Base-by-base conservation (phyloP, 2,113 vertebrate genomes). In the Onychorhynchus coronatus region DNA sequence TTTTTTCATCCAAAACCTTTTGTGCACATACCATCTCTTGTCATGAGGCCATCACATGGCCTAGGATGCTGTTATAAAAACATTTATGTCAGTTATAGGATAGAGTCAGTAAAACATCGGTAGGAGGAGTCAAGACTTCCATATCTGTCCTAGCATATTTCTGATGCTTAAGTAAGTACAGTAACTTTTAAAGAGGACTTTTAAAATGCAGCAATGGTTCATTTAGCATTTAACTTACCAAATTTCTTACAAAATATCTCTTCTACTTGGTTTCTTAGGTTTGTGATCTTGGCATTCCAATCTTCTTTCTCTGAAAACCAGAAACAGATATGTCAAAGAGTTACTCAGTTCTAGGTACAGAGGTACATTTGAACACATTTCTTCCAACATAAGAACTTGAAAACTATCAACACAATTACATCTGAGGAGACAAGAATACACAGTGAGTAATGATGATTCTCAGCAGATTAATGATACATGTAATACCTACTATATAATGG, bases 201-300 rank as follows among this genome's bases (percentile, higher is more conserved):
- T 75, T 66, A 73, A 88, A 92, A 83, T 53, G 58, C 58, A 92
- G n/a, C 17, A 30, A 3, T 9, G 82, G 63, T 31, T 84, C 10
- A 80, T 63, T 88, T 73, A 85, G 58, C 28, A 56, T 35, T 41
- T 30, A 71, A 95, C 97, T 97, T 94, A 98, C 98, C 98, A 91
- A 98, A 98, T 91, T 98, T 98, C 28, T 66, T n/a, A 91, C 97
- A 98, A 95, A 98, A 98, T 90, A 98, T 97, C 75, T 98, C 98
- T 85, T 98, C 98, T 65, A 98, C 98, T 90, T 98, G 92, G 49
- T 98, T 98, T 78, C 98, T 98, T 53, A 98, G 97, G 86, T 98
- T 98, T 78, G 98, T 98, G 85, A 98, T 98, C 88, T 98, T 97
- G 83, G 97, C 50, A 37, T 98, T 98, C 98, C 98, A 98, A 67